phyloP scores from a whole-genome alignment of 2,113 vertebrate genomes.

The Pluvianellus socialis region DNA sequence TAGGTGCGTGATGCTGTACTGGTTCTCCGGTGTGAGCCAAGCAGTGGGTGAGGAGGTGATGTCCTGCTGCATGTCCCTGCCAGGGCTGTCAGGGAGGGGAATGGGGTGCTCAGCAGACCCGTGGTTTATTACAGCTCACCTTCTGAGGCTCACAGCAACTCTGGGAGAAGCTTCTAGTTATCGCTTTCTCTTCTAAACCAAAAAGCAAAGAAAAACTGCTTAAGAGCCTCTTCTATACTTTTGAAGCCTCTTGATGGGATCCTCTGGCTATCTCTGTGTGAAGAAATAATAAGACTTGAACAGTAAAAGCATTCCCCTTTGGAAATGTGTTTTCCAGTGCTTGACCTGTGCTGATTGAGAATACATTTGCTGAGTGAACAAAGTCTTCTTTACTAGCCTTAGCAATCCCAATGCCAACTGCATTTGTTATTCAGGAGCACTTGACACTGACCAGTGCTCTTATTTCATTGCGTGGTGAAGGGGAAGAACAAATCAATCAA shows the following conservation, averaged over 20 bases:
- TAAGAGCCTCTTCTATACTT: neutral
- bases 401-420: neutral
- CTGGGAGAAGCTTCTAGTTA: neutral
- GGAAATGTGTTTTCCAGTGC: conserved; percentile 21
- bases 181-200: neutral
- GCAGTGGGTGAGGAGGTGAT: neutral
- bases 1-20: neutral
- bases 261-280: neutral
- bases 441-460: neutral
- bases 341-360: conserved; percentile 9
- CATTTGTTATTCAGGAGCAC: neutral
- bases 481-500: neutral
- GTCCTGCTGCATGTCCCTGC: neutral
- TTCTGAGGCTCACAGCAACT: neutral
- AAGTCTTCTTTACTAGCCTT: neutral
- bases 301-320: conserved; percentile 43
- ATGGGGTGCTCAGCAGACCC: neutral
- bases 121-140: neutral
- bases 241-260: neutral
- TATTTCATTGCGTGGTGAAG: neutral
- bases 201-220: neutral
- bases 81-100: neutral
- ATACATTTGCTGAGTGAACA: neutral
- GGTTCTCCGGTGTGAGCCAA: fast-evolving
- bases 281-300: conserved; percentile 49